Base-by-base conservation (phyloP, 2,113 vertebrate species). In the Notothenia coriiceps region DNA sequence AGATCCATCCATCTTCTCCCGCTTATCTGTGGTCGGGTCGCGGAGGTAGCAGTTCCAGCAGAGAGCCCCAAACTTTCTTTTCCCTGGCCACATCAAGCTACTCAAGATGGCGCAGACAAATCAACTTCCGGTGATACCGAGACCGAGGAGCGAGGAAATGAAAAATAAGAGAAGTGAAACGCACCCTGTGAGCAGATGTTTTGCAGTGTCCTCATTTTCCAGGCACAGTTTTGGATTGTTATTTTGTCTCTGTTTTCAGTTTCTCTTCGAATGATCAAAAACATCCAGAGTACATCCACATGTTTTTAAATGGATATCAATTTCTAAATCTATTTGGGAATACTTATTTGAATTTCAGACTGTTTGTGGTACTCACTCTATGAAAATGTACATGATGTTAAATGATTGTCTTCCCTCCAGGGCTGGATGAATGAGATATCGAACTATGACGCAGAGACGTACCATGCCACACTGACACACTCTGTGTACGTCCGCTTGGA, bases 381-480 rank as follows among this genome's bases (percentile, higher is more conserved):
- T 57, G 49, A 54, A 66, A 35, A 56, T n/a, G 10, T 1, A 2
- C 14, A 44, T 56, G 2, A 0, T 1, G 5, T 77, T 55, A 87
- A 20, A 77, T 64, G 89, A 1, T 15, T 2, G 35, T 82, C 68
- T 84, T 88, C 65, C 60, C 78, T 92, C 13, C 74, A 96, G 98
- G 97, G 97, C 74, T 99, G 98, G 98, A 99, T 99, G 98, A 99
- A 99, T 76, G 98, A 99, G 88, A 99, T 99, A 76, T 90, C 92
- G 69, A 98, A 89, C 92, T 99, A 99, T 2, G 97, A 99, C 90
- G 97, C 98, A n/a, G 98, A 99, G 93, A 98, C 96, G 0, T 99
- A 99, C 92, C 98, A 98, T 17, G 98, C 98, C 47, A 99, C 97
- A 0, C 83, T 98, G 88, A 99, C 98, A 2, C 97, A 98, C 80